Base-by-base conservation (phyloP, 1,140 invertebrate species). In the Drosophila erecta region DNA sequence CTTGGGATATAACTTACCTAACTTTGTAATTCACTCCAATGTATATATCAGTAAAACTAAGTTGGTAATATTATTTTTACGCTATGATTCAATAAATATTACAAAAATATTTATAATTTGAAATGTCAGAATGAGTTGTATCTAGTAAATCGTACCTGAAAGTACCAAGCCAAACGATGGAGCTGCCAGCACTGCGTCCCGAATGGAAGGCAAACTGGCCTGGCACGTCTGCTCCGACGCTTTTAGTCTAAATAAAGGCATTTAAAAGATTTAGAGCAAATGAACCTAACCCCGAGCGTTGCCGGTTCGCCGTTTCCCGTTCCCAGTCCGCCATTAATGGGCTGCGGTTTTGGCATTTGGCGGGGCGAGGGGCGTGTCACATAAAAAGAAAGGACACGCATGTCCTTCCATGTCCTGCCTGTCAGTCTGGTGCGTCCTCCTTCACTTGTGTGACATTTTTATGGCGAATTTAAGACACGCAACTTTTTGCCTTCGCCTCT, bases 251-350 rank as follows among this genome's bases (percentile, higher is more conserved):
- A 86, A 87, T 87, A 87, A 87, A 87, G 83, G 83, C 84, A 89
- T 87, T 87, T 89, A 87, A 87, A 83, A 87, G 83, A 87, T 87
- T 87, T 87, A 87, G 83, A 87, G 79, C 84, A 89, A 87, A 87
- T 89, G 76, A 89, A 87, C 84, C 83, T 89, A 87, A 89, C 84
- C 83, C 80, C 84, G 79, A 84, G 65, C 79, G 59, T 20, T 40
- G 35, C 35, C 20, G 15, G 75, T 80, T 79, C 7, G 7, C 27
- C 27, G 8, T 30, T 30, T 67, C 27, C 27, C 27, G 8, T 30
- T 30, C 73, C 57, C 71, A 46, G 70, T 74, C 57, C 60, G 78
- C 74, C 78, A 86, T 78, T 83, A 70, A 72, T 43, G 46, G 49
- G 49, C 35, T 54, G 44, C 43, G 69, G 54, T 47, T 67, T 66